A percentile compares a stretch with the other conserved stretches of the same genome.
Conservation (phyloP, 2,113 vertebrate genomes). For the Oryctolagus cuniculus region DNA sequence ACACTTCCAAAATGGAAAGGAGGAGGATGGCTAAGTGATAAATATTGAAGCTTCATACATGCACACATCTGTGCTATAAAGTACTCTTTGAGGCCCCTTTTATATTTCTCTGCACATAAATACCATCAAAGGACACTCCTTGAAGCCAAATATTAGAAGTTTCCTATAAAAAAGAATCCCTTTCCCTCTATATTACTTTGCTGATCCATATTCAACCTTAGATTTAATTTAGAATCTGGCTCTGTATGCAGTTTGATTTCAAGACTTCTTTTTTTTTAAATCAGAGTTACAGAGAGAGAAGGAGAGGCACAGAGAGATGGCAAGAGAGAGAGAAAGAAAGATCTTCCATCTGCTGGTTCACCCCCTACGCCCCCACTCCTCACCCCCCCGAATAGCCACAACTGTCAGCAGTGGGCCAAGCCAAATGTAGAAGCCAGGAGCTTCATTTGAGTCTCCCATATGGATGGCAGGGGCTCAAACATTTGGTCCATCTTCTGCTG, state of each 20-base stretch:
- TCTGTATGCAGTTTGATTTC: not conserved
- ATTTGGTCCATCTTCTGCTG: too few species aligned
- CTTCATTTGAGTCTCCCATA: too few species aligned
- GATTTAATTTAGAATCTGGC: constrained; percentile 6
- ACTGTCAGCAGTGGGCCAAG: too few species aligned
- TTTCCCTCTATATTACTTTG: not conserved
- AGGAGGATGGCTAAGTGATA: not conserved
- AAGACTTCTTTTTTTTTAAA: too few species aligned
- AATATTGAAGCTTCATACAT: not conserved
- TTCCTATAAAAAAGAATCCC: constrained; percentile 5
- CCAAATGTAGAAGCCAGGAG: too few species aligned
- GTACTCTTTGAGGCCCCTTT: not conserved
- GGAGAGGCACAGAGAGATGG: too few species aligned
- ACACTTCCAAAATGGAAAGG: constrained; percentile 22
- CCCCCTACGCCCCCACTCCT: too few species aligned
- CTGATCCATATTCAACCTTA: not conserved
- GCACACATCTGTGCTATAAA: not conserved
- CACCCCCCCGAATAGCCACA: too few species aligned
- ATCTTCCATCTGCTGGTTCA: too few species aligned
- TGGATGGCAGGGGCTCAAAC: too few species aligned
- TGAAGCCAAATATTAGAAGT: not conserved
- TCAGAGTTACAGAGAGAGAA: too few species aligned
- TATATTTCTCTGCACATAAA: not conserved
- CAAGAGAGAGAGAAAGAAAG: too few species aligned
- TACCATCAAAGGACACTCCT: not conserved